Percentiles rank a stretch among this genome's conserved stretches.
Evolutionary conservation across 1,140 invertebrate species (phyloP).

Genomic region (Euglossa dilemma): DNA sequence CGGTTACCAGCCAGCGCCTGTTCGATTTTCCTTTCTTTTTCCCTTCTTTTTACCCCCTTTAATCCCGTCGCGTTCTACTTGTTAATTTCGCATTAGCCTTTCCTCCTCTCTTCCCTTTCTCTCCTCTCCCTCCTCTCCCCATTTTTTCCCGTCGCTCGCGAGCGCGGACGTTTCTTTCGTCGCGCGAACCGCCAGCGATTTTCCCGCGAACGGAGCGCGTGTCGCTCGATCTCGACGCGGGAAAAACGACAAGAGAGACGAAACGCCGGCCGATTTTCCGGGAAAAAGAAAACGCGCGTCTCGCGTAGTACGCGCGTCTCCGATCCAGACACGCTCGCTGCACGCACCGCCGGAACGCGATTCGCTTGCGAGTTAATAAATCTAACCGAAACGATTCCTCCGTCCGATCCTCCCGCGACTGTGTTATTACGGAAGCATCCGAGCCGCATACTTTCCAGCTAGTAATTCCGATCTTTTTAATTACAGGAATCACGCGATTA

Average conservation of each 20-base stretch:
- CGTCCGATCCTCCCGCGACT: slow-evolving; percentile 44
- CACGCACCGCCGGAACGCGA: not conserved
- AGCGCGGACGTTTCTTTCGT: not conserved
- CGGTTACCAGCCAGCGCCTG: slow-evolving; percentile 16
- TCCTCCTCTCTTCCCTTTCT: not conserved
- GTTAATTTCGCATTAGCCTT: slow-evolving; percentile 25
- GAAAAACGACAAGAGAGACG: too few species aligned
- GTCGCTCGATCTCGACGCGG: too few species aligned
- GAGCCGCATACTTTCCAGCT: slow-evolving; percentile 55
- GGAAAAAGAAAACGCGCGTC: not conserved
- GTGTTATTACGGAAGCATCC: slow-evolving; percentile 61
- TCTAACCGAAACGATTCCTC: slow-evolving; percentile 48
- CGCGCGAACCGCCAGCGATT: not conserved
- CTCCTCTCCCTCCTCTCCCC: not conserved
- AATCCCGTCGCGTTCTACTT: slow-evolving; percentile 10
- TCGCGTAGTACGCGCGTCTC: not conserved
- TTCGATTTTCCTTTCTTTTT: slow-evolving; percentile 3
- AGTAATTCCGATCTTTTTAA: slow-evolving; percentile 64
- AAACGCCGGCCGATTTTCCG: not conserved
- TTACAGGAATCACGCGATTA: slow-evolving; percentile 74
- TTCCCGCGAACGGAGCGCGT: too few species aligned
- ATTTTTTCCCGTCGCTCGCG: not conserved
- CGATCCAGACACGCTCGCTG: not conserved
- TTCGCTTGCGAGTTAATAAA: slow-evolving; percentile 44
- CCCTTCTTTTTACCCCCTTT: not conserved